Evolutionary conservation across 2,797 vertebrate genomes (phyloP), one percentile per base, ranked within the genome.

Genomic region (Pampus argenteus): DNA sequence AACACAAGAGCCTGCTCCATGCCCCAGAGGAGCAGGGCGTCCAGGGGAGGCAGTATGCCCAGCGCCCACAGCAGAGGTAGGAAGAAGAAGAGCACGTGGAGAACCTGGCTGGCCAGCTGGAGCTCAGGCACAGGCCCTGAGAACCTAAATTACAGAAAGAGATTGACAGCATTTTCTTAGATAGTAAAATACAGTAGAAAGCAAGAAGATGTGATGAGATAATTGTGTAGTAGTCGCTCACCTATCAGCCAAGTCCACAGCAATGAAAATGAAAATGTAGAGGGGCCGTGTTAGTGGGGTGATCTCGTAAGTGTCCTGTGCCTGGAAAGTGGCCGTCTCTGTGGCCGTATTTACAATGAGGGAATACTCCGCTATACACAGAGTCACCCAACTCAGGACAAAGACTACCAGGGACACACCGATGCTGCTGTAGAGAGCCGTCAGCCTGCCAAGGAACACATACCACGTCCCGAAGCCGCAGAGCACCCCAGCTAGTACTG

Each of bases 401-500:
- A 98, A 98, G 6, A 99, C 90, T 4, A 93, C 81, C 71, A 95
- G 76, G 14, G 96, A 94, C 6, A 92, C 95, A 54, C 94, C 95
- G 5, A 95, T 79, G 81, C 93, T 96, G 80, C 91, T 92, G 1
- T 97, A 99, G 2, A 99, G 92, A 77, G 86, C 85, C 2, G 93
- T 95, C 84, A 99, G 90, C 89, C 96, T 94, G 69, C 94, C 92
- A 5, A 97, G 96, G 73, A 99, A 93, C 90, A 99, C 92, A 81
- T 99, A 99, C 97, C 97, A 99, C 0, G 97, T 98, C 73, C 97
- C 98, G 68, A 98, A 93, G 25, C 96, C 97, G 88, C 98, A 99
- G n/a, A 98, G 89, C 1, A 94, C 81, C 62, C 96, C 98, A 48
- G 98, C 96, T 67, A 99, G 91, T 47, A 96, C 48, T 25, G 96